phyloP scores from a whole-genome alignment of 2,113 vertebrate genomes.

The Spheniscus mendiculus region DNA sequence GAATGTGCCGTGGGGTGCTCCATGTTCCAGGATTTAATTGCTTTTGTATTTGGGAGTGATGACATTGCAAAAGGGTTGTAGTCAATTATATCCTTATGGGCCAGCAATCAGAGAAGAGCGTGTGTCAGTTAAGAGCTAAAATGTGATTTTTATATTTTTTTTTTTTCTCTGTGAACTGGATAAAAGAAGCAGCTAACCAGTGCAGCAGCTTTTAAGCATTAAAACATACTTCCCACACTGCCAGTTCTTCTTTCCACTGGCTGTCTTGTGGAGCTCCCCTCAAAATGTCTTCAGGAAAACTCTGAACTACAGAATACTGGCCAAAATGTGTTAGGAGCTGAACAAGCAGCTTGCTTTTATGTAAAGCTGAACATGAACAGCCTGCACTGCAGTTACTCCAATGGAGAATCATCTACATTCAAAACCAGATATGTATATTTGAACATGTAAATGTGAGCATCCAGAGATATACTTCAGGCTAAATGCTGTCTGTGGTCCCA shows the following conservation, averaged over 20 bases:
- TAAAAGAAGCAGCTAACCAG: neutral
- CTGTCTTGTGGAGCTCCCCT: neutral
- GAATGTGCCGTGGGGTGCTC: neutral
- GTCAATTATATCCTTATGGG: neutral
- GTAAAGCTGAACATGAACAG: neutral
- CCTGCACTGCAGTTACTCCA: neutral
- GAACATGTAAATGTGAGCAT: neutral
- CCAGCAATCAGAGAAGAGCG: neutral
- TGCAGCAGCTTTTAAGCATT: neutral
- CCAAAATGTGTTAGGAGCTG: neutral
- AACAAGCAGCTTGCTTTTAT: neutral
- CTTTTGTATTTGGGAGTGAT: slow-evolving; percentile 1
- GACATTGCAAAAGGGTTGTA: neutral
- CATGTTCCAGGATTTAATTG: neutral
- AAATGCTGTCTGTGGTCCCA: neutral
- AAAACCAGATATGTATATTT: neutral
- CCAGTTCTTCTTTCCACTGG: neutral
- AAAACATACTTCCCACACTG: neutral
- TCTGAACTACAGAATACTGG: neutral
- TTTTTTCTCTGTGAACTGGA: neutral
- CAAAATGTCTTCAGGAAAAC: neutral
- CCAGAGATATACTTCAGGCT: neutral
- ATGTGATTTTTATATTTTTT: neutral
- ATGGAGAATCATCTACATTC: neutral
- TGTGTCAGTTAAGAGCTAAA: neutral